Evolutionary conservation across 1,140 invertebrate genomes (phyloP), one percentile per base, ranked within the genome.

Genomic region (Branchinecta lynchi): DNA sequence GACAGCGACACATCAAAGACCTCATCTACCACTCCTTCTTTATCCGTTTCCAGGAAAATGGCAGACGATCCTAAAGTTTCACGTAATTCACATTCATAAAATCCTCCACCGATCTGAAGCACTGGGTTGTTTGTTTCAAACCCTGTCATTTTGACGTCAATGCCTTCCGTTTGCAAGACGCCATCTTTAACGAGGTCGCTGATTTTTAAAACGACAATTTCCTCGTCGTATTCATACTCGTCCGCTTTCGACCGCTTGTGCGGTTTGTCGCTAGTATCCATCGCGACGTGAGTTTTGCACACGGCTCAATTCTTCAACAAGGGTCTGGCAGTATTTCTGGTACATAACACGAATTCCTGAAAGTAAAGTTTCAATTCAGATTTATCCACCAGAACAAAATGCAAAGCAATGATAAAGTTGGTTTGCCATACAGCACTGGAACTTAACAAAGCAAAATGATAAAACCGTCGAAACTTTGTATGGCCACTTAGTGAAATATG

Each of bases 141-240:
- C 12, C 51, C 51, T 15, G 17, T 20, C 51, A 60, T 60, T 3
- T 60, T 60, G 51, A 60, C 17, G 12, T 60, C 12, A 20, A 60
- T 60, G 17, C 17, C 51, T 60, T 60, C 51, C 17, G 51, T 15
- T 15, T 60, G 12, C 12, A 60, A 20, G 51, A 60, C 51, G 51
- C 12, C 51, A 15, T 60, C 51, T 60, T 60, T 60, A 60, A 60
- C 51, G 12, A 20, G 12, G 17, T 60, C 51, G 17, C 12, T 60
- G 12, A 60, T 12, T 20, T 60, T 60, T 20, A 60, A 60, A 6
- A 60, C 17, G 17, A 60, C 51, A 60, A 60, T 12, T 20, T 60
- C 51, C 51, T 60, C 51, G 12, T 60, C 51, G 51, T 60, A 60
- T 60, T 60, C 51, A 60, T 60, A 60, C 17, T 60, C 51, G 51